Conservation (phyloP, 2,113 vertebrate genomes). For the Corvus hawaiiensis region DNA sequence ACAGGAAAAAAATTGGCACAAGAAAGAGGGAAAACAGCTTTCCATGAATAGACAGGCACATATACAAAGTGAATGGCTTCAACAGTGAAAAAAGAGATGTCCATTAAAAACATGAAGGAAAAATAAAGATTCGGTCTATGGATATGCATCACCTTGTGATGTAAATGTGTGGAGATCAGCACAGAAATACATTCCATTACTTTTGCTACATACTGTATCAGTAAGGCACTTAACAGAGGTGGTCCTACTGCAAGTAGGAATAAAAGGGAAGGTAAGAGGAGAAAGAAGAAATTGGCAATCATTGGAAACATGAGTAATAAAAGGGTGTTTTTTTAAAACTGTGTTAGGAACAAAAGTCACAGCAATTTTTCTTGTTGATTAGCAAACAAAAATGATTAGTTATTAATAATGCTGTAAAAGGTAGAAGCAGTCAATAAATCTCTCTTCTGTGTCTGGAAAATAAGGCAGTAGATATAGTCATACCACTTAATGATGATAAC, state of each 20-base stretch:
- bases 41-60: not conserved
- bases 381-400: not conserved
- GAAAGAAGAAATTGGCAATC: not conserved
- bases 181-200: not conserved
- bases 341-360: not conserved
- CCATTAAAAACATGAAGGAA: not conserved
- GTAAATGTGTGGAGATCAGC: not conserved
- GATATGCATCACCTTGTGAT: not conserved
- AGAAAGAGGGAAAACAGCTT: not conserved
- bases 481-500: not conserved
- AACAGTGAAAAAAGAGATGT: not conserved
- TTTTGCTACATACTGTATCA: not conserved
- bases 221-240: not conserved
- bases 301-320: not conserved
- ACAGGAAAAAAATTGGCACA: not conserved
- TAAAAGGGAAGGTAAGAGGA: not conserved
- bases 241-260: not conserved
- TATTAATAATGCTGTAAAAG: not conserved
- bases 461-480: not conserved
- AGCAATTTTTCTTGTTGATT: not conserved
- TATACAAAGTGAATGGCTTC: not conserved
- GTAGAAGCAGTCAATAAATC: not conserved
- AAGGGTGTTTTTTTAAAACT: not conserved
- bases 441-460: not conserved
- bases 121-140: not conserved